phyloP scores from a whole-genome alignment of 2,113 vertebrate genomes.

The Stomatorhinus ivindoensis region DNA sequence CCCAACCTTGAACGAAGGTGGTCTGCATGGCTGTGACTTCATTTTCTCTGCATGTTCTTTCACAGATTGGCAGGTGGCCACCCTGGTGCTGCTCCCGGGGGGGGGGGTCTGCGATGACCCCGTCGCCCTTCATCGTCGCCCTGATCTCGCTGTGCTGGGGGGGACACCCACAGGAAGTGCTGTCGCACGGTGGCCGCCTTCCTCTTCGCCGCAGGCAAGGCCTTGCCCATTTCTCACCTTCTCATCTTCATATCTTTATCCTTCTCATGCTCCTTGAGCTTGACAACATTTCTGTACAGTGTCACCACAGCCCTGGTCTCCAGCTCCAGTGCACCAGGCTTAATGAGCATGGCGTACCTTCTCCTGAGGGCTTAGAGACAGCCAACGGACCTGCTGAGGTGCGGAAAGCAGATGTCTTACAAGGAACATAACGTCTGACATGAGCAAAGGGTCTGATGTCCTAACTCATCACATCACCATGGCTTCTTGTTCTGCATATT shows the following conservation, averaged over 20 bases:
- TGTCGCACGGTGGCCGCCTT: conserved; percentile 61
- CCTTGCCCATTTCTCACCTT: not conserved
- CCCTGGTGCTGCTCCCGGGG: conserved; percentile 60
- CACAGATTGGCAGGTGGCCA: conserved; percentile 72
- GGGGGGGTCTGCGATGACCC: conserved; percentile 56
- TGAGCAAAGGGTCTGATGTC: not conserved
- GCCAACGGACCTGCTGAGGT: not conserved
- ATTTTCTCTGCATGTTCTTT: not conserved
- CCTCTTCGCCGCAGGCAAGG: conserved; percentile 66
- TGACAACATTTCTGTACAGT: not conserved
- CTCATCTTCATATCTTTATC: not conserved
- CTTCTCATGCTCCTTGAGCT: not conserved
- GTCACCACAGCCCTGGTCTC: not conserved
- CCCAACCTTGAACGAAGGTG: not conserved
- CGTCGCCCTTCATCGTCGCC: conserved; percentile 60
- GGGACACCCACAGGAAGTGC: conserved; percentile 55
- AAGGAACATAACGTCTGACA: not conserved
- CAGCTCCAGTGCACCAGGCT: not conserved
- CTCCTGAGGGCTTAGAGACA: not conserved
- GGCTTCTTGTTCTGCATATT: not conserved
- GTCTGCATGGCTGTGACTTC: not conserved
- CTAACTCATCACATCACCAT: not conserved
- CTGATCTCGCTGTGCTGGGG: conserved; percentile 64
- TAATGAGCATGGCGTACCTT: not conserved
- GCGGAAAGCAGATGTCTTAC: not conserved